Evolutionary conservation across 2,888 invertebrate genomes (phyloP).

Genomic region (Mythimna ferrago): DNA sequence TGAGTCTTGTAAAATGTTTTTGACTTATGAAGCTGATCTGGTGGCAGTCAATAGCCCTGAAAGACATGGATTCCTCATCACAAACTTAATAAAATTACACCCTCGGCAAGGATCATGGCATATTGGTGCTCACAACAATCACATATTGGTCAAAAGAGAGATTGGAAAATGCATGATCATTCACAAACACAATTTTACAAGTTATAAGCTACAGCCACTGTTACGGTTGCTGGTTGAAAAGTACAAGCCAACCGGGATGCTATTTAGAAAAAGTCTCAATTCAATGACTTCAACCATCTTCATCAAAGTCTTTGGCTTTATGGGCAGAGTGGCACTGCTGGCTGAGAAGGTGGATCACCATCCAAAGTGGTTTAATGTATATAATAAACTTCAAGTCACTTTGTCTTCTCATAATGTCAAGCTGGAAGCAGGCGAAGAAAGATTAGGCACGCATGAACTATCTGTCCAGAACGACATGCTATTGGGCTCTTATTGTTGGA

Average conservation of each 20-base stretch:
- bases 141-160: constrained; percentile 95
- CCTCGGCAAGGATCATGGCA: constrained; percentile 97
- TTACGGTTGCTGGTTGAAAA: constrained; percentile 93
- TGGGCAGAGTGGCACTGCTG: constrained; percentile 97
- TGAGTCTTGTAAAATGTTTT: constrained; percentile 96
- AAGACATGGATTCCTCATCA: constrained; percentile 96
- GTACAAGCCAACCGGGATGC: constrained; percentile 96
- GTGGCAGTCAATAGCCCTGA: constrained; percentile 95
- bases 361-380: constrained; percentile 99
- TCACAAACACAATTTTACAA: constrained; percentile 57
- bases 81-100: constrained; percentile 95
- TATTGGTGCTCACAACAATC: constrained; percentile 94
- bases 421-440: constrained; percentile 94
- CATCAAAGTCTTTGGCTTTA: constrained; percentile 99
- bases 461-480: constrained; percentile 95
- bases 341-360: constrained; percentile 99
- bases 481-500: constrained; percentile 98
- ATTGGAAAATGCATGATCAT: constrained; percentile 91
- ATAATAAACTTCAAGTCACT: constrained; percentile 96
- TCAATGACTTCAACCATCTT: constrained; percentile 99
- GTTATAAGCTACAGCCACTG: constrained; percentile 90
- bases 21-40: constrained; percentile 95
- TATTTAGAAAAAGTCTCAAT: constrained; percentile 97
- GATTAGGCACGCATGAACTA: constrained; percentile 96
- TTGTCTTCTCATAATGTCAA: constrained; percentile 81